Conservation (phyloP, 2,113 vertebrate species). For the Tenebrosternarchus preto region DNA sequence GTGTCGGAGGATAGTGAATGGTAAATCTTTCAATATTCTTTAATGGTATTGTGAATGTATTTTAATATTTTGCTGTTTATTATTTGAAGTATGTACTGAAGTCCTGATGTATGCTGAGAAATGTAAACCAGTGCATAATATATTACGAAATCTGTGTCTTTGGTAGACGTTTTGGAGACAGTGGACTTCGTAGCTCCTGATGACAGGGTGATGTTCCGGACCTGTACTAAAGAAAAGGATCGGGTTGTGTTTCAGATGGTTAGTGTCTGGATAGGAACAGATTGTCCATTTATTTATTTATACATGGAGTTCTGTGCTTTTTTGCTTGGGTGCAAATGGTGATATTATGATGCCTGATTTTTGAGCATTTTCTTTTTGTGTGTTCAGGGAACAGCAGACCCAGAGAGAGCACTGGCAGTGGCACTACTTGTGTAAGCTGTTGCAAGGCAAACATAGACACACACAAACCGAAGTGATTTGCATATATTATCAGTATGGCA, state of each 20-base stretch:
- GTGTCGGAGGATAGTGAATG: slow-evolving; percentile 88
- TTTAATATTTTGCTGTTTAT: background rate
- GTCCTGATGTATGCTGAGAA: background rate
- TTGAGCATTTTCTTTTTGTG: background rate
- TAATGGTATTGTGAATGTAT: background rate
- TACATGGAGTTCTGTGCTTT: background rate
- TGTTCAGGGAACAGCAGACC: slow-evolving; percentile 88
- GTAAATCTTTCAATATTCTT: slow-evolving; percentile 68
- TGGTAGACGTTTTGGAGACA: slow-evolving; percentile 83
- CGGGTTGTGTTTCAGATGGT: slow-evolving; percentile 95
- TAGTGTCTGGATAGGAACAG: slow-evolving; percentile 45
- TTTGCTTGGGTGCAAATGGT: background rate
- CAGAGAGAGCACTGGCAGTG: slow-evolving; percentile 87
- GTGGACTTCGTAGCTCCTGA: slow-evolving; percentile 94
- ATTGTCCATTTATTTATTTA: background rate
- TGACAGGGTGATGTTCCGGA: slow-evolving; percentile 91
- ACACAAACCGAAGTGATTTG: background rate
- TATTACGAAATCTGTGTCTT: background rate
- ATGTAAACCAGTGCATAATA: background rate
- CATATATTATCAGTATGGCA: background rate
- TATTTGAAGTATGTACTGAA: background rate
- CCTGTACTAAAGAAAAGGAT: slow-evolving; percentile 84
- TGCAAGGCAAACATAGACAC: background rate
- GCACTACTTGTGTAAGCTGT: slow-evolving; percentile 90
- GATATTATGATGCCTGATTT: background rate